Conservation (phyloP, 2,888 invertebrate genomes). For the Oscheius sp. region DNA sequence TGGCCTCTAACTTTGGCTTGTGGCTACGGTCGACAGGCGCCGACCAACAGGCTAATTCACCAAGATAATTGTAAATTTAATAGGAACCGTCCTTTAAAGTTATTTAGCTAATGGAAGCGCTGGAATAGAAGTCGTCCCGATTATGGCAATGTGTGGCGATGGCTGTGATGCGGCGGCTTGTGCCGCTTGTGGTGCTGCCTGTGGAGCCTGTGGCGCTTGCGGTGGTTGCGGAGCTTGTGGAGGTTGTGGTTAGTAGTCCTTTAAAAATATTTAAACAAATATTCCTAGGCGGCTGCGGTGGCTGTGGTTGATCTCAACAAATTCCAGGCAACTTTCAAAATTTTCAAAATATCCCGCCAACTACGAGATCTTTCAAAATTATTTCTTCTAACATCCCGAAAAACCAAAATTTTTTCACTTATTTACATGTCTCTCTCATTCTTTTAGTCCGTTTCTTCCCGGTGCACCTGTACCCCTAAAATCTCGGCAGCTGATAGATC, state of each 20-base stretch:
- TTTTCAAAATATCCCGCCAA: background rate
- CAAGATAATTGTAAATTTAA: constrained; percentile 19
- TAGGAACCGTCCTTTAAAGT: background rate
- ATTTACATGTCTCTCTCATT: no score
- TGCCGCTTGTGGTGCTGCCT: constrained; percentile 53
- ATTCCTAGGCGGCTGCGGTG: constrained; percentile 51
- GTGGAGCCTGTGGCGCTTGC: constrained; percentile 65
- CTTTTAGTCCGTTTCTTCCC: no score
- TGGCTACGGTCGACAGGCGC: constrained; percentile 73
- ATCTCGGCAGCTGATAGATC: no score
- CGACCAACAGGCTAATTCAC: constrained; percentile 45
- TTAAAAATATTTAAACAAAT: constrained; percentile 7
- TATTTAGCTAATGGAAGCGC: constrained; percentile 23
- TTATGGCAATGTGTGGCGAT: constrained; percentile 58
- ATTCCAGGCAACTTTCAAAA: background rate
- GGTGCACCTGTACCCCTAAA: no score
- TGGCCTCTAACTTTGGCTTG: constrained; percentile 75
- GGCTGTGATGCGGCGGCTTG: constrained; percentile 58
- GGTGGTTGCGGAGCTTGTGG: constrained; percentile 70
- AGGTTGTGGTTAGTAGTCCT: constrained; percentile 57
- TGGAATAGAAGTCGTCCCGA: constrained; percentile 54
- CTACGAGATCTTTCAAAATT: no score
- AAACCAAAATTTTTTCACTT: no score
- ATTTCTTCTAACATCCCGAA: no score
- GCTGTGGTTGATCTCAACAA: constrained; percentile 37